A percentile compares a stretch with the other conserved stretches of the same genome.
phyloP scores from a whole-genome alignment of 2,113 vertebrate genomes.

The Spizaetus ornatus region DNA sequence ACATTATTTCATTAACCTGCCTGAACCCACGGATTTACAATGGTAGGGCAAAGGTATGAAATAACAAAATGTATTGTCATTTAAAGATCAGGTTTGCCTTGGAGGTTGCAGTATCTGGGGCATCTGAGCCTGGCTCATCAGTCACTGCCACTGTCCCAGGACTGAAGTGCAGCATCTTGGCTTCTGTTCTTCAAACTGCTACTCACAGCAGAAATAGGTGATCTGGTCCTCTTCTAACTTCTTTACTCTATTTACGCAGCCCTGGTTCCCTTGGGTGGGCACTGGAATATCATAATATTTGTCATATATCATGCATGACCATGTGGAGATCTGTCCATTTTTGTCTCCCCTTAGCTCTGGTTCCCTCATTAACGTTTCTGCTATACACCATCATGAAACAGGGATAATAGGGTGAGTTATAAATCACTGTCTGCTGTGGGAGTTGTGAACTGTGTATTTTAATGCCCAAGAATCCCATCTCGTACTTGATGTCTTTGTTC shows the following conservation, averaged over 20 bases:
- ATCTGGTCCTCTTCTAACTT: background rate
- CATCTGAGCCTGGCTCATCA: background rate
- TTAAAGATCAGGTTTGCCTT: background rate
- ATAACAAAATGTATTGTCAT: background rate
- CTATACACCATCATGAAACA: background rate
- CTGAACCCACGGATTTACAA: background rate
- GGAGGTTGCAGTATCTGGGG: background rate
- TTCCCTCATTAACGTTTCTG: background rate
- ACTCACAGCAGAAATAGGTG: background rate
- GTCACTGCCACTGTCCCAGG: background rate
- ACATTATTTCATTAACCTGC: background rate
- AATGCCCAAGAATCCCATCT: background rate
- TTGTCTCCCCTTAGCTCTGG: background rate
- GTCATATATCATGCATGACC: background rate
- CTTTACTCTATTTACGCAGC: background rate
- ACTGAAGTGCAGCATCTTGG: background rate
- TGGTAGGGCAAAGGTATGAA: background rate
- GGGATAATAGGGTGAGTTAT: background rate
- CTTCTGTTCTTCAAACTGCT: background rate
- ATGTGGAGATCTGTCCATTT: background rate
- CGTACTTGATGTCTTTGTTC: conserved; percentile 17
- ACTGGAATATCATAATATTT: background rate
- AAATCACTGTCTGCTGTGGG: background rate
- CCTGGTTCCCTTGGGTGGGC: background rate
- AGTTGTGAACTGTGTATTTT: background rate